phyloP scores from a whole-genome alignment of 2,113 vertebrate genomes.

The Cebus imitator region DNA sequence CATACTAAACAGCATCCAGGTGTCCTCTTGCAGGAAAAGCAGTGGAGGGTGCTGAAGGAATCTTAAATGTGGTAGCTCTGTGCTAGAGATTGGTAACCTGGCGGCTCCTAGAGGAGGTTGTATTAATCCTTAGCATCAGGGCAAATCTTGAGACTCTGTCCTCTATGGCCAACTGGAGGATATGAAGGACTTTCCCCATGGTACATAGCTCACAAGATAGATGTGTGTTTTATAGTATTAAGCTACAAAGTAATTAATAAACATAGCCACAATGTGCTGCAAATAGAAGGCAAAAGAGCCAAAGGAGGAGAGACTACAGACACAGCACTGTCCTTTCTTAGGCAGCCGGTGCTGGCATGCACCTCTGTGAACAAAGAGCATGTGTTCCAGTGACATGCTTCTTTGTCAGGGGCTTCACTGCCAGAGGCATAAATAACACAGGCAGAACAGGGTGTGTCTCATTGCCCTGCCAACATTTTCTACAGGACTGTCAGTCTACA shows the following conservation, averaged over 20 bases:
- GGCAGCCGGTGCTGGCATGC: conserved; percentile 71
- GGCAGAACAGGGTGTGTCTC: conserved; percentile 75
- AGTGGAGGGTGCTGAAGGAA: neutral
- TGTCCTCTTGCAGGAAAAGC: neutral
- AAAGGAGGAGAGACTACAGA: conserved; percentile 62
- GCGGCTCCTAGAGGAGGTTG: neutral
- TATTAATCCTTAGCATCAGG: neutral
- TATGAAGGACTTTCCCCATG: neutral
- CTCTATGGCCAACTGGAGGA: neutral
- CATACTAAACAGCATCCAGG: neutral
- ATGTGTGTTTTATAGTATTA: conserved; percentile 47
- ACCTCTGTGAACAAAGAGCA: conserved; percentile 79
- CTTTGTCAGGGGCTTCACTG: conserved; percentile 78
- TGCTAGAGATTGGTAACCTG: neutral
- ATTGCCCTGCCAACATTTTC: conserved; percentile 53
- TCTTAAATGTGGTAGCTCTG: neutral
- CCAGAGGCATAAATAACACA: conserved; percentile 77
- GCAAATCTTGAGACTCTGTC: neutral
- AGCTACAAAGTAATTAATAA: conserved; percentile 69
- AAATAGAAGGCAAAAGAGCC: conserved; percentile 52
- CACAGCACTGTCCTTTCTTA: conserved; percentile 65
- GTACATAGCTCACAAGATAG: conserved; percentile 21
- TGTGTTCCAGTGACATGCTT: conserved; percentile 79
- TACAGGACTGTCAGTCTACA: conserved; percentile 30
- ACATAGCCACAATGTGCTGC: conserved; percentile 61